Base-by-base conservation (phyloP, 2,797 vertebrate species). In the Potorous gilbertii region DNA sequence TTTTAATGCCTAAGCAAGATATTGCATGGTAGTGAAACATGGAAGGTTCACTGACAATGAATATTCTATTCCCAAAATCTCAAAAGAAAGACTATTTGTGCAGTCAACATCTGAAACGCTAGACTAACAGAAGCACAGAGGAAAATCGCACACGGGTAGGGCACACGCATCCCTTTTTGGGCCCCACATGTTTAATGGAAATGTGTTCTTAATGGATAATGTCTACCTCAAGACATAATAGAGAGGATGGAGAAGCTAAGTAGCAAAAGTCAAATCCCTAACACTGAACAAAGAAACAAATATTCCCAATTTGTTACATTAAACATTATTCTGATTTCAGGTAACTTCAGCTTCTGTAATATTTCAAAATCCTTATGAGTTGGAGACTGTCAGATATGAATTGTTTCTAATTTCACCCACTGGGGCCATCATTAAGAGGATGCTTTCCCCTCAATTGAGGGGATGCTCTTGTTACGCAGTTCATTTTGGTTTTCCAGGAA, bases 51-150 rank as follows among this genome's bases (percentile, higher is more conserved):
- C 89, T 97, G 97, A 92, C 62, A 95, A 94, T 96, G 95, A 95
- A 97, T 96, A 97, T 97, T 96, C 28, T 93, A 96, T 96, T 96
- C 90, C 91, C 94, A 94, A 96, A 97, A 96, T 96, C 96, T 97
- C 90, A 21, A 55, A 96, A 97, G 94, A 95, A 94, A 94, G 66
- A 96, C 92, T 95, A 91, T 93, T 97, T 96, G 40, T 92, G 54
- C 74, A 96, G 56, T 93, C 89, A 94, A 56, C 87, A 94, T 92
- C 93, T 94, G 89, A 97, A 94, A 46, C 92, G 95, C 89, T 31
- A 92, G 93, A 95, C 4, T 91, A 96, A 95, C 50, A 92, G 94
- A 97, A 96, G 56, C 62, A 96, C 93, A 95, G 96, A 96, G 74
- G 18, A 93, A 95, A 93, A 93, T 13, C 94, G 95, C n/a, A 95